Percentiles rank a stretch among this genome's conserved stretches.
These are phyloP conservation scores for Phyllostomus hastatus DNA, from an alignment of 2,113 vertebrate genomes.

Conservation along the genomic window DNA sequence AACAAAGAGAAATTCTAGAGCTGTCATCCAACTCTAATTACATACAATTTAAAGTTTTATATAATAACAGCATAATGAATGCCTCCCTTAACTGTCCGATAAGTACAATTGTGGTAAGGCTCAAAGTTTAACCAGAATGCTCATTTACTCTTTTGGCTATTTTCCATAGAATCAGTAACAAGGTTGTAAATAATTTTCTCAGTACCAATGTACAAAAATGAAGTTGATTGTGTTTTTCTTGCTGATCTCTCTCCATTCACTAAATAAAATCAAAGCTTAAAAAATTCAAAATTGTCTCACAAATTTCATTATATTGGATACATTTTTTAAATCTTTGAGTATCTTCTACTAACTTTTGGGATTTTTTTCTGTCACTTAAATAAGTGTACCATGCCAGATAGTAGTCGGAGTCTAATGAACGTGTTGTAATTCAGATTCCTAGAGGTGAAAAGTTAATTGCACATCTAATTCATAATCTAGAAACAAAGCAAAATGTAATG, in stretches of 20 bases:
- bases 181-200: neutral
- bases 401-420: slow-evolving; percentile 16
- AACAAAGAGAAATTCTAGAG: slow-evolving; percentile 4
- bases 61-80: slow-evolving; percentile 23
- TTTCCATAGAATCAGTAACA: slow-evolving; percentile 41
- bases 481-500: neutral
- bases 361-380: neutral
- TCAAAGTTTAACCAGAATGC: slow-evolving; percentile 18
- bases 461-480: neutral
- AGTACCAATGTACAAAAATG: neutral
- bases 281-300: slow-evolving; percentile 47
- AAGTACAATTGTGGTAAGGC: neutral
- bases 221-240: neutral
- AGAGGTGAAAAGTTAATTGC: slow-evolving; percentile 31
- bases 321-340: slow-evolving; percentile 21
- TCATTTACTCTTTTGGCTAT: slow-evolving; percentile 9
- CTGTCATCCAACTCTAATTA: slow-evolving; percentile 27
- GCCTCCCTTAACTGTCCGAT: neutral
- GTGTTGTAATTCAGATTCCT: slow-evolving; percentile 53
- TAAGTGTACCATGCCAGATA: neutral
- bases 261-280: slow-evolving; percentile 35
- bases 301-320: slow-evolving; percentile 5
- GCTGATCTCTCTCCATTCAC: neutral
- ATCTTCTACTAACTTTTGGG: slow-evolving; percentile 28
- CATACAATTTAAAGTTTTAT: slow-evolving; percentile 43